These are phyloP conservation scores for Apostichopus californicus DNA, from an alignment of 35 echinoderm and acorn worm genomes.

Conservation along the genomic window DNA sequence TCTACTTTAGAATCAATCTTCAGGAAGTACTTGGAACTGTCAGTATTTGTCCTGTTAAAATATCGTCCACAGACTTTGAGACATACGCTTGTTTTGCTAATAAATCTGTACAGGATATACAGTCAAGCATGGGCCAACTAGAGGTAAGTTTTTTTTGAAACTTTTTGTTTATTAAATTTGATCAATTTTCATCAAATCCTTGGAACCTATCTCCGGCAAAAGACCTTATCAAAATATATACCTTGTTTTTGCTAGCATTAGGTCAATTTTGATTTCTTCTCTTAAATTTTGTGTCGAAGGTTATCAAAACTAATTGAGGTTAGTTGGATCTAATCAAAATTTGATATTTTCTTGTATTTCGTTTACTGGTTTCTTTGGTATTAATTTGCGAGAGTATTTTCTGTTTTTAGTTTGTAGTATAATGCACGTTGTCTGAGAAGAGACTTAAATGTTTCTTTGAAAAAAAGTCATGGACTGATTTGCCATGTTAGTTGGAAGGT, in stretches of 20 bases:
- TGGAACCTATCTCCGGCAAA: too few relatives aligned
- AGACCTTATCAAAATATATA: too few relatives aligned
- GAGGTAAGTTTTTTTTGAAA: neutral
- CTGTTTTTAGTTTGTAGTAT: too few relatives aligned
- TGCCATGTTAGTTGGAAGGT: too few relatives aligned
- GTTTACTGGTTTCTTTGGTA: too few relatives aligned
- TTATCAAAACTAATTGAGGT: neutral
- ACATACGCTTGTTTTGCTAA: slow-evolving; percentile 55
- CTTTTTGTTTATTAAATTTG: too few relatives aligned
- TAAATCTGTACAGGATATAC: slow-evolving; percentile 41
- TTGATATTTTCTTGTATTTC: neutral
- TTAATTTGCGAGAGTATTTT: too few relatives aligned
- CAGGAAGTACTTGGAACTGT: slow-evolving; percentile 19
- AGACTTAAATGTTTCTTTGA: too few relatives aligned
- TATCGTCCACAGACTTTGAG: slow-evolving; percentile 40
- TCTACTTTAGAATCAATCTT: slow-evolving; percentile 60
- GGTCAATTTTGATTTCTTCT: neutral
- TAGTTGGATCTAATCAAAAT: neutral
- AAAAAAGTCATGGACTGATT: too few relatives aligned
- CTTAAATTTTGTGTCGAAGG: neutral
- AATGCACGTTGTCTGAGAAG: too few relatives aligned
- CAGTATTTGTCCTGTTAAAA: slow-evolving; percentile 43
- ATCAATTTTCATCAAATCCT: too few relatives aligned
- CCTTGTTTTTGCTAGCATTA: neutral
- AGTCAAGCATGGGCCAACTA: slow-evolving; percentile 26